phyloP scores from a whole-genome alignment of 1,140 invertebrate species.

The Muscidifurax raptorellus region DNA sequence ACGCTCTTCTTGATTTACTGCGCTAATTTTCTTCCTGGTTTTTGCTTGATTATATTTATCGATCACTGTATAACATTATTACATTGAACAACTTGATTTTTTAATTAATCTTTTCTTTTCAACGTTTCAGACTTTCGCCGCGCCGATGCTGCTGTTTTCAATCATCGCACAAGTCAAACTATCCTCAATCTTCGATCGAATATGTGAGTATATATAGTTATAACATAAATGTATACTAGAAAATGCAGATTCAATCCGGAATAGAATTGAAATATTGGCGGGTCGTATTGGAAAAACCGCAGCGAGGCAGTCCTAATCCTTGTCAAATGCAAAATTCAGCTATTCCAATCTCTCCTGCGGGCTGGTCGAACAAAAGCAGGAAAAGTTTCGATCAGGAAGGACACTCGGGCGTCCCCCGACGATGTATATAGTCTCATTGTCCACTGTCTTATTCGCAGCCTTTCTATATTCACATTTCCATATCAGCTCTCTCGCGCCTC shows the following conservation, averaged over 20 bases:
- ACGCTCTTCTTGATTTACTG: conserved; percentile 44
- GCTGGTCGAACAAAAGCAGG: background rate
- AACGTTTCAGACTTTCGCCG: background rate
- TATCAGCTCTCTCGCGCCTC: conserved; percentile 2
- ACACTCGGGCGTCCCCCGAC: background rate
- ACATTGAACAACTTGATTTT: too few relatives aligned
- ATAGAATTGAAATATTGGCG: too few relatives aligned
- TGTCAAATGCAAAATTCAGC: background rate
- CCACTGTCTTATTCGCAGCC: conserved; percentile 42
- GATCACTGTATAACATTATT: too few relatives aligned
- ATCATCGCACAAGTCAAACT: background rate
- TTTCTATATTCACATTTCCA: conserved; percentile 43
- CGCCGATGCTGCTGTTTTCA: background rate
- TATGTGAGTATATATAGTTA: background rate
- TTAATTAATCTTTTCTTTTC: too few relatives aligned
- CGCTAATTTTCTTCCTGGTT: background rate
- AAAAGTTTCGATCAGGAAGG: conserved; percentile 25
- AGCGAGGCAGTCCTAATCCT: background rate
- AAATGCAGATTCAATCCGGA: too few relatives aligned
- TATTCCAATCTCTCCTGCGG: background rate
- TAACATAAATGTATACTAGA: too few relatives aligned
- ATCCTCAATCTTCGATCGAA: background rate
- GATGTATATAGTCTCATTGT: conserved; percentile 8
- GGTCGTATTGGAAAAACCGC: too few relatives aligned
- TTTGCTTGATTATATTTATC: background rate